A percentile compares a stretch with the other conserved stretches of the same genome.
These are phyloP conservation scores for Epizoanthus illoricatus DNA, from an alignment of 92 coral and sea anemone species.

Conservation along the genomic window DNA sequence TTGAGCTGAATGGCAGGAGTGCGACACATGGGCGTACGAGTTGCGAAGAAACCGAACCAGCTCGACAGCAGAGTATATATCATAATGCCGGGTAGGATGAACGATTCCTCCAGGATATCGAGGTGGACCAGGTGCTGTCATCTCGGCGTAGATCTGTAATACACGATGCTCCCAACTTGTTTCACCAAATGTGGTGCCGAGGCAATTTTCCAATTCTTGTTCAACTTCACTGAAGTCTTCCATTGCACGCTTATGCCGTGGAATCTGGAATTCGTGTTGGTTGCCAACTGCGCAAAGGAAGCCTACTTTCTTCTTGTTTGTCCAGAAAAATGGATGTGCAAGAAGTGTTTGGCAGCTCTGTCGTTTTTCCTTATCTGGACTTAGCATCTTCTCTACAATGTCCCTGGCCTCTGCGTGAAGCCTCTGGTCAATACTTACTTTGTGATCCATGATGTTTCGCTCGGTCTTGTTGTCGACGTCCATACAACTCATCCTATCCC, in stretches of 20 bases:
- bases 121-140: conserved; percentile 2
- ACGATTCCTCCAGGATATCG: not conserved
- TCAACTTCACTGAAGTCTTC: conserved; percentile 35
- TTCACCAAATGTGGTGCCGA: not conserved
- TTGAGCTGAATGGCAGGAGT: not conserved
- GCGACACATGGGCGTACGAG: conserved; percentile 39
- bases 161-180: conserved; percentile 20
- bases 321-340: conserved; percentile 61
- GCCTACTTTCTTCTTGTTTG: conserved; percentile 43
- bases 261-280: conserved; percentile 49
- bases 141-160: conserved; percentile 35
- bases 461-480: conserved; percentile 37
- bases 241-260: not conserved
- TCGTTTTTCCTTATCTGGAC: conserved; percentile 16
- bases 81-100: conserved; percentile 20
- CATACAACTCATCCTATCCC: not conserved
- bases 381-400: conserved; percentile 43
- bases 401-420: conserved; percentile 52
- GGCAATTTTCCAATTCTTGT: conserved; percentile 10
- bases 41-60: conserved; percentile 67
- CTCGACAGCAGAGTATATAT: conserved; percentile 51
- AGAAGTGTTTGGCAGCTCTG: conserved; percentile 36
- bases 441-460: conserved; percentile 32
- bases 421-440: not conserved
- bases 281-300: conserved; percentile 55